These are phyloP conservation scores for Formica exsecta DNA, from an alignment of 1,140 invertebrate genomes.

Conservation along the genomic window DNA sequence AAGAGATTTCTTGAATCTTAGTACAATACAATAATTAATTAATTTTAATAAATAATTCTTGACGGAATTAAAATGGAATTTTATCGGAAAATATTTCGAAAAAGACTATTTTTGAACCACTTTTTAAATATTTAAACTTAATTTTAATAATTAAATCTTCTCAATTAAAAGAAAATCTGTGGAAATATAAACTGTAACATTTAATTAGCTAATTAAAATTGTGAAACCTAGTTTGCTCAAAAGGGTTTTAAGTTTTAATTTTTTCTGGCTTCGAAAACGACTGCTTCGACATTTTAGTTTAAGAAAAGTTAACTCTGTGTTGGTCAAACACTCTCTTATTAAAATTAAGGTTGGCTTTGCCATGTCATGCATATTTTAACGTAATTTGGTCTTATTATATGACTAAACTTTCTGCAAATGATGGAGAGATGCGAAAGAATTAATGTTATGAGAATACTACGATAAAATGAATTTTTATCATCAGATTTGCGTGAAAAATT, in stretches of 20 bases:
- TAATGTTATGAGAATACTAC: neutral
- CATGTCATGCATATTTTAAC: conserved; percentile 6
- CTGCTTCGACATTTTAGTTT: neutral
- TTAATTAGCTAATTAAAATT: neutral
- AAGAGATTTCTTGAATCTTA: neutral
- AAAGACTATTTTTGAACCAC: neutral
- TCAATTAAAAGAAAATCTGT: too few relatives aligned
- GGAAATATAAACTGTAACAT: neutral
- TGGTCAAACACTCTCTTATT: neutral
- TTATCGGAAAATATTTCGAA: neutral
- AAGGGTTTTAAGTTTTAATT: neutral
- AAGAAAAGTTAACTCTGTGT: neutral
- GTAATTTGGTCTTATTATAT: neutral
- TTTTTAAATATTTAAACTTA: neutral
- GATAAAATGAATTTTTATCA: conserved; percentile 17
- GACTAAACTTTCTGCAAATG: neutral
- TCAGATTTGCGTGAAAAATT: conserved; percentile 21
- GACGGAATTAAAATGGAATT: neutral
- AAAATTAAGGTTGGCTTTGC: neutral
- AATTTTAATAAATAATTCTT: neutral
- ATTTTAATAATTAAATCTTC: neutral
- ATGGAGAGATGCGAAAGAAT: neutral
- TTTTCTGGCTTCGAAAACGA: neutral
- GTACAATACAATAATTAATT: neutral
- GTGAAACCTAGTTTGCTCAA: neutral